Percentiles rank a stretch among this genome's conserved stretches.
Evolutionary conservation across 2,797 vertebrate species (phyloP).

Genomic region (Pterois miles): DNA sequence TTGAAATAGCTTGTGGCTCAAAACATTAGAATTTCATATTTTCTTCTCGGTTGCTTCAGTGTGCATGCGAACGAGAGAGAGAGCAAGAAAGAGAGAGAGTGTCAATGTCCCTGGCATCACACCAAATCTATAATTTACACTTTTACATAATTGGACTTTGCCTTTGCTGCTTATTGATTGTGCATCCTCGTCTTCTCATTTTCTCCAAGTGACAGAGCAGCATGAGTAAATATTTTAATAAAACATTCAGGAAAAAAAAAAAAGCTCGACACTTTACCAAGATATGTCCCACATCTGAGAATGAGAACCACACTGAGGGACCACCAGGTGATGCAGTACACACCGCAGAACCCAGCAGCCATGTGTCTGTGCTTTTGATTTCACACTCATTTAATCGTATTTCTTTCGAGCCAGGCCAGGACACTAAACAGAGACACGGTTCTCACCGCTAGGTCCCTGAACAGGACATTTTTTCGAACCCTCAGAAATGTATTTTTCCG

Average conservation of each 20-base stretch:
- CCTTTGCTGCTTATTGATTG: conserved; percentile 80
- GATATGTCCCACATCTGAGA: conserved; percentile 32
- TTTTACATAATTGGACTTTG: conserved; percentile 82
- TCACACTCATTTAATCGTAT: conserved; percentile 60
- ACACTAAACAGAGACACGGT: conserved; percentile 60
- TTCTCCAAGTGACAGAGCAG: conserved; percentile 75
- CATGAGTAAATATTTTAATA: conserved; percentile 75
- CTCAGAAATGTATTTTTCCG: conserved; percentile 51
- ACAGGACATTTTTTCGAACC: conserved; percentile 42
- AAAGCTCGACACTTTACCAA: conserved; percentile 21
- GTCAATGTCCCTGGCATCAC: conserved; percentile 75
- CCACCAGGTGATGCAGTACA: conserved; percentile 54
- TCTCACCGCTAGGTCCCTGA: conserved; percentile 23
- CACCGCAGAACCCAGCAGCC: conserved; percentile 30
- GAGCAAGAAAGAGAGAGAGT: conserved; percentile 62
- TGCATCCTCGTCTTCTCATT: conserved; percentile 66
- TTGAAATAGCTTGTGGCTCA: conserved; percentile 84
- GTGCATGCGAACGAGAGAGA: conserved; percentile 46
- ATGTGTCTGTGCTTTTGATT: conserved; percentile 53
- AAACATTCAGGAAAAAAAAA: conserved; percentile 46
- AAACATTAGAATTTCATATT: conserved; percentile 87
- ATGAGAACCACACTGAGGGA: conserved; percentile 29
- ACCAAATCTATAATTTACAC: conserved; percentile 82
- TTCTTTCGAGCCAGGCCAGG: conserved; percentile 43
- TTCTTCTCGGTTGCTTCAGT: conserved; percentile 65